phyloP scores from a whole-genome alignment of 2,113 vertebrate genomes.

The Oxyura jamaicensis region DNA sequence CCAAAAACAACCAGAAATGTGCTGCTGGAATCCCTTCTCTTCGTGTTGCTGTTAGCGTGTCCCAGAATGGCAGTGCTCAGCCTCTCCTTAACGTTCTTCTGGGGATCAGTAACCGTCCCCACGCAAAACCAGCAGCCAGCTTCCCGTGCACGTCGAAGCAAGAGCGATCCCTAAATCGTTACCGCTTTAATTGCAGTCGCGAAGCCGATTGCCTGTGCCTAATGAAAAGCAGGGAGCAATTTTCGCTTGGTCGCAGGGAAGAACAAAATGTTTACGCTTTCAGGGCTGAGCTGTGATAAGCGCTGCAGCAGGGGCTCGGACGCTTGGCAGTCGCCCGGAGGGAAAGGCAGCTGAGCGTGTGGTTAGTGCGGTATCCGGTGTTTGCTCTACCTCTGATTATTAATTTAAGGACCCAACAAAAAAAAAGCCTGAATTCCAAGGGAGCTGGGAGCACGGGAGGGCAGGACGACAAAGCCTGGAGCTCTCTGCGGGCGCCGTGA shows the following conservation, averaged over 20 bases:
- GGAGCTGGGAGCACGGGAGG: neutral
- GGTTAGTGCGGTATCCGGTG: neutral
- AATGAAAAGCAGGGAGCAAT: accelerated
- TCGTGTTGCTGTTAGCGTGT: accelerated
- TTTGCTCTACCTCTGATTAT: neutral
- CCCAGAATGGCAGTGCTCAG: neutral
- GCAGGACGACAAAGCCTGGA: neutral
- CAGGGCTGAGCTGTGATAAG: neutral
- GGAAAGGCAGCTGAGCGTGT: neutral
- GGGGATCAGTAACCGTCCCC: too few species aligned
- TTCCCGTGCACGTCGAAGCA: accelerated
- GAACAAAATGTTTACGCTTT: neutral
- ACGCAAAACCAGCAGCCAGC: neutral
- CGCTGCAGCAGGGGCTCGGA: neutral
- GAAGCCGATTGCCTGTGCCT: neutral
- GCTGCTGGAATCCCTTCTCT: neutral
- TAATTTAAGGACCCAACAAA: neutral
- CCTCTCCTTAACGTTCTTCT: neutral
- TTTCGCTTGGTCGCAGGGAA: accelerated
- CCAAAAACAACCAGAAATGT: neutral
- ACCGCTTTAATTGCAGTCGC: neutral
- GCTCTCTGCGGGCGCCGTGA: accelerated
- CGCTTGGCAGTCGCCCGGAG: accelerated
- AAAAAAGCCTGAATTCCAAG: neutral
- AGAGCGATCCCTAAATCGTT: neutral